phyloP scores from a whole-genome alignment of 2,888 invertebrate genomes.

The Kuschelorhynchus macadamiae region DNA sequence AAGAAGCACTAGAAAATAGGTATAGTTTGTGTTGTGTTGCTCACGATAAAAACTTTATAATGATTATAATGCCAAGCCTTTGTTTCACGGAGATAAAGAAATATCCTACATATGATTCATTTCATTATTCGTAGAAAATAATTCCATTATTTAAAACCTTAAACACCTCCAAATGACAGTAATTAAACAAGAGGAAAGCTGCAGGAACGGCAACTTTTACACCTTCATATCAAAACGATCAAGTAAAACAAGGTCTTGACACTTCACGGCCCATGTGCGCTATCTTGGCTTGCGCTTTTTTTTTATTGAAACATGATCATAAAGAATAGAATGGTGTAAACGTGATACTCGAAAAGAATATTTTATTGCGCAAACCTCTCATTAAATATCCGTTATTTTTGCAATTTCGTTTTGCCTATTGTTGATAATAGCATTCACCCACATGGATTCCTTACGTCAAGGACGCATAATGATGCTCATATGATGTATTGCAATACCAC shows the following conservation, averaged over 20 bases:
- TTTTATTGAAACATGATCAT: no score
- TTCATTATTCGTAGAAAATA: no score
- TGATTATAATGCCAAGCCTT: constrained; percentile 9
- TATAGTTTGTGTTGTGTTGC: no score
- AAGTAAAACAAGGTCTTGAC: no score
- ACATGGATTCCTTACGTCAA: constrained; percentile 3
- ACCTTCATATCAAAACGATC: no score
- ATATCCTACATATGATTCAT: constrained; percentile 6
- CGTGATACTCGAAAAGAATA: constrained; percentile 10
- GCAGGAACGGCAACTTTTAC: no score
- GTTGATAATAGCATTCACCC: constrained; percentile 18
- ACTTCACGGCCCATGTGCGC: no score
- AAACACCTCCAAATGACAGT: background rate
- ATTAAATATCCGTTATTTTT: constrained; percentile 19
- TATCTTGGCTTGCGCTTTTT: no score
- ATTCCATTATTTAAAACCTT: no score
- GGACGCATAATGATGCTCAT: constrained; percentile 17
- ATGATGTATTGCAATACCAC: no score
- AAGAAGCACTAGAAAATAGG: no score
- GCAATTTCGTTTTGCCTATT: constrained; percentile 12
- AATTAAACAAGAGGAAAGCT: background rate
- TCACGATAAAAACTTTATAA: no score
- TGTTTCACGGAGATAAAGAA: background rate
- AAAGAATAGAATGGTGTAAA: constrained; percentile 9
- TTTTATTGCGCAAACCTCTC: constrained; percentile 16